Base-by-base conservation (phyloP, 2,888 invertebrate species). In the Nymphalis polychloros region DNA sequence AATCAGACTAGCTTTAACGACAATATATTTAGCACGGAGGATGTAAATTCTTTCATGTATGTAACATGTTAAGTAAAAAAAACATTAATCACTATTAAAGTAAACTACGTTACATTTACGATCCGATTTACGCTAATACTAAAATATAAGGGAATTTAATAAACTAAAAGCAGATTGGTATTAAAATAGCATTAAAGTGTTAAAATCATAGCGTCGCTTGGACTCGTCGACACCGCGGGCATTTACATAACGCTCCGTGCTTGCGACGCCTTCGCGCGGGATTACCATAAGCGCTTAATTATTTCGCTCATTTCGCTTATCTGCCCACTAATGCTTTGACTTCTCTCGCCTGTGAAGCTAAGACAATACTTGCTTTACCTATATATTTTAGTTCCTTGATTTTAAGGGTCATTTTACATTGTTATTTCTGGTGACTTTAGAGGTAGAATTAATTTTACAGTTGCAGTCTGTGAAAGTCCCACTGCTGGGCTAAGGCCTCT, bases 211-310 rank as follows among this genome's bases (percentile, higher is more conserved):
- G 35, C 52, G 27, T 53, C 48, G 55, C 49, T 49, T 20, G 55
- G 67, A 67, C 61, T 60, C 61, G 66, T 62, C 61, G 66, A 62
- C 61, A 57, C 55, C 49, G 60, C 65, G 61, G 63, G 66, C 63
- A 71, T 71, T 71, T 68, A 71, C 66, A 69, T 71, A 71, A 71
- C 65, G 66, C 31, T 69, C 57, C 66, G 59, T 67, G 71, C 63
- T 71, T 66, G 66, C 69, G 66, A 62, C 60, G 62, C 52, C 63
- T 69, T 68, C 63, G 53, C 66, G 47, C 57, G 64, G 68, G 64
- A 71, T 73, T 73, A 73, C 71, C 69, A 71, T 74, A 73, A 73
- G 63, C 73, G 73, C 67, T 68, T 68, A 71, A 67, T 67, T 67
- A 67, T 67, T 67, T 67, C 60, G 63, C 63, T 71, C 66, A 71